A percentile compares a stretch with the other conserved stretches of the same genome.
phyloP scores from a whole-genome alignment of 2,113 vertebrate species.

The Lycaon pictus region DNA sequence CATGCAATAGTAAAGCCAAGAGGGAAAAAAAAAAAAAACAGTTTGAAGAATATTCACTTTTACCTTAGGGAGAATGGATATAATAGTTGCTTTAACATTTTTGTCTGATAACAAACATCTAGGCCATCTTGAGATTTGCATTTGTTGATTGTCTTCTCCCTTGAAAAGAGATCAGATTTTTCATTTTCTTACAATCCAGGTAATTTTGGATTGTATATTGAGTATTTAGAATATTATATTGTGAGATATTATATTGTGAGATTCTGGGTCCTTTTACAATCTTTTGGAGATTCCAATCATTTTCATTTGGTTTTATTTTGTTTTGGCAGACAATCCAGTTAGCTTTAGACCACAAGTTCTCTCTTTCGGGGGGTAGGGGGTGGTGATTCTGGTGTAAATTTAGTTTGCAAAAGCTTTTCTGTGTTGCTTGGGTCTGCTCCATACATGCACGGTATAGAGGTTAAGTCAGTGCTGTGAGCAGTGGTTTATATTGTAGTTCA shows the following conservation, averaged over 20 bases:
- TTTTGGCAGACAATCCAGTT: not conserved
- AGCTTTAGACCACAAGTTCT: not conserved
- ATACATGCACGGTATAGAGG: not conserved
- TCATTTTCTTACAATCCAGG: not conserved
- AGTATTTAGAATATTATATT: not conserved
- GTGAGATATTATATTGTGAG: not conserved
- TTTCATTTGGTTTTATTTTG: not conserved
- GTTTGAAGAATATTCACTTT: not conserved
- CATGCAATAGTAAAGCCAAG: slow-evolving; percentile 88
- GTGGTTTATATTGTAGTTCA: not conserved
- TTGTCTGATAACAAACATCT: not conserved
- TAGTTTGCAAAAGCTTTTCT: not conserved
- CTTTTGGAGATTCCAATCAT: not conserved
- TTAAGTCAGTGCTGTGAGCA: not conserved
- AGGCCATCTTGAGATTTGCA: not conserved
- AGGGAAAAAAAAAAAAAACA: not conserved
- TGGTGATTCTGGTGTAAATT: not conserved
- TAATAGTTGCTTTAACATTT: not conserved
- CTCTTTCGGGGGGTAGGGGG: not conserved
- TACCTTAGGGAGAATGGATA: not conserved
- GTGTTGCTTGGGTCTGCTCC: not conserved
- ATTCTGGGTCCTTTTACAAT: not conserved
- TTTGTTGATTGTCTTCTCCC: not conserved
- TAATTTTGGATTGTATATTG: not conserved
- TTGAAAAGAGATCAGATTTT: not conserved